Percentiles rank a stretch among this genome's conserved stretches.
These are phyloP conservation scores for Drosophila subpulchrella DNA, from an alignment of 1,140 invertebrate genomes.

Conservation along the genomic window DNA sequence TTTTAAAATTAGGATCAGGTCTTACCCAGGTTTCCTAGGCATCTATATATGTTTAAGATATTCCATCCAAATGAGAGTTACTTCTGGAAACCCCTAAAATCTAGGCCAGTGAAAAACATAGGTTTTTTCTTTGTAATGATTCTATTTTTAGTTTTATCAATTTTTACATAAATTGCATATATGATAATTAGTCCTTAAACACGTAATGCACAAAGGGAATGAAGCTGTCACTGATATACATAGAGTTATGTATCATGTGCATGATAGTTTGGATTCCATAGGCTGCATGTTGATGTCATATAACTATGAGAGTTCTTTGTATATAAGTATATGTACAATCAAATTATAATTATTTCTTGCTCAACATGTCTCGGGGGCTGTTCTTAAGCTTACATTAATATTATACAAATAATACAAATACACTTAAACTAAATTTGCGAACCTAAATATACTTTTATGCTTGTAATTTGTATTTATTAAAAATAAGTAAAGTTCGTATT, in stretches of 20 bases:
- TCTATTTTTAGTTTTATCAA: slow-evolving; percentile 64
- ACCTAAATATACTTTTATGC: slow-evolving; percentile 59
- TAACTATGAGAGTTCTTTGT: slow-evolving; percentile 47
- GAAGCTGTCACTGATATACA: slow-evolving; percentile 52
- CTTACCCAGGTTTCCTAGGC: no score
- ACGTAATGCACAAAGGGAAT: slow-evolving; percentile 59
- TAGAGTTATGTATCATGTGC: slow-evolving; percentile 56
- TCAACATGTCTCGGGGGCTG: slow-evolving; percentile 33
- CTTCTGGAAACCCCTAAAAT: neutral
- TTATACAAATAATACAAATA: slow-evolving; percentile 83
- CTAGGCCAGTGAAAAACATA: slow-evolving; percentile 8
- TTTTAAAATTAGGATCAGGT: no score
- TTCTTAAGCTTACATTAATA: slow-evolving; percentile 60
- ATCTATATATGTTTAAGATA: no score
- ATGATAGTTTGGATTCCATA: slow-evolving; percentile 43
- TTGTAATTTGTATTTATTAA: slow-evolving; percentile 59
- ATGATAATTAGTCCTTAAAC: slow-evolving; percentile 49
- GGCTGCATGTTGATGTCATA: slow-evolving; percentile 55
- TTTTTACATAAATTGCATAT: slow-evolving; percentile 61
- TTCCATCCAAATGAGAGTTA: neutral
- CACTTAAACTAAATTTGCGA: slow-evolving; percentile 60
- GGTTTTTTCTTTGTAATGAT: slow-evolving; percentile 58
- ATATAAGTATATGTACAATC: slow-evolving; percentile 65
- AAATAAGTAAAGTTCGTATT: slow-evolving; percentile 62
- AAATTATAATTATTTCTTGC: slow-evolving; percentile 47